Evolutionary conservation across 2,113 vertebrate genomes (phyloP).

Genomic region (Grantiella picta): DNA sequence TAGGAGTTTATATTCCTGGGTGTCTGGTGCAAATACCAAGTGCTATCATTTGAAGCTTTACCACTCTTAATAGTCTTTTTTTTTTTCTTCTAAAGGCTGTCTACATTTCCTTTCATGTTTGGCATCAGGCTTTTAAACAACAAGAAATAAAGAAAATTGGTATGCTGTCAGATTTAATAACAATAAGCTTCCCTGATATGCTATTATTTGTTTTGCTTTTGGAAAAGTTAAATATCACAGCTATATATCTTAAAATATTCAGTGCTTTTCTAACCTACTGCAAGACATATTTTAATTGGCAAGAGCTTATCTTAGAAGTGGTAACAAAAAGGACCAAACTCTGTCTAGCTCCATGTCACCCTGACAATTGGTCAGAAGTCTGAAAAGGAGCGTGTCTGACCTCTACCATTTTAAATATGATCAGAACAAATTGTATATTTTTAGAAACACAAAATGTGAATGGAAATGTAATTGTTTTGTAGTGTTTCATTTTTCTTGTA

Average conservation of each 20-base stretch:
- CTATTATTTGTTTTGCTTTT: constrained; percentile 51
- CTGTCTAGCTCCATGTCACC: not conserved
- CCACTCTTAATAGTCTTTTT: not conserved
- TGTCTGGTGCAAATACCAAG: not conserved
- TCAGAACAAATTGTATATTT: not conserved
- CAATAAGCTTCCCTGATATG: constrained; percentile 1
- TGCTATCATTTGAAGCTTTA: not conserved
- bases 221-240: constrained; percentile 28
- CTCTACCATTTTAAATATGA: not conserved
- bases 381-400: not conserved
- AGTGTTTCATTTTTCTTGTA: not conserved
- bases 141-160: constrained; percentile 27
- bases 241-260: constrained; percentile 44
- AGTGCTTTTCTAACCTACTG: constrained; percentile 52
- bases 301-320: constrained; percentile 33
- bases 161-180: constrained; percentile 43
- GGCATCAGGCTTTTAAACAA: not conserved
- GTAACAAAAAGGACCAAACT: constrained; percentile 10
- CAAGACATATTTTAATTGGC: constrained; percentile 38
- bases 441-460: not conserved
- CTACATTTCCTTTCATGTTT: not conserved
- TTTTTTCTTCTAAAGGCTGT: not conserved
- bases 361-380: not conserved
- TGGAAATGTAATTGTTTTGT: not conserved
- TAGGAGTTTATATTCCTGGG: not conserved